Evolutionary conservation across 2,797 vertebrate genomes (phyloP).

Genomic region (Sciurus carolinensis): DNA sequence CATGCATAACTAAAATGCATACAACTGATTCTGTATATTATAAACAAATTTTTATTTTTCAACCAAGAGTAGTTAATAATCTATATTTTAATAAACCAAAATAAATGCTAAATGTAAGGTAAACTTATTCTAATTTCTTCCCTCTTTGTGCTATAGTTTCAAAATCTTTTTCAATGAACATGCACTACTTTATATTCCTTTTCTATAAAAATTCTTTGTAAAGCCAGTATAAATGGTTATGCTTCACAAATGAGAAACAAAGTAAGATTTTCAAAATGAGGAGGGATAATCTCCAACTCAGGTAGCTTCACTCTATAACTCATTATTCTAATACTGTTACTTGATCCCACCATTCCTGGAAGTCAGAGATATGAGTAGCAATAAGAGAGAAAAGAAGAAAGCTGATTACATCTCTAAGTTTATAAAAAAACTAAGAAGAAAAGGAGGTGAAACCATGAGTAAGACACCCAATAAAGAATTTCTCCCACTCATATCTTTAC

Average conservation of each 20-base stretch:
- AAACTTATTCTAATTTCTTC: conserved; percentile 44
- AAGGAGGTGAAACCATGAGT: neutral
- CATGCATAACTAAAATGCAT: conserved; percentile 38
- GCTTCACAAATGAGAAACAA: conserved; percentile 57
- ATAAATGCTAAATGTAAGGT: conserved; percentile 26
- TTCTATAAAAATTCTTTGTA: conserved; percentile 10
- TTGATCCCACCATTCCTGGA: neutral
- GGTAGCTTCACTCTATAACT: conserved; percentile 25
- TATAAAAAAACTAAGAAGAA: conserved; percentile 37
- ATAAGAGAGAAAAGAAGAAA: conserved; percentile 19
- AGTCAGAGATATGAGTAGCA: conserved; percentile 27
- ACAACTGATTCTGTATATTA: neutral
- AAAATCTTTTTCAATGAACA: conserved; percentile 49
- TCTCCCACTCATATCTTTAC: neutral
- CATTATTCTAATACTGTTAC: conserved; percentile 40
- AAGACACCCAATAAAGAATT: conserved; percentile 55
- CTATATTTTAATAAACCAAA: conserved; percentile 35
- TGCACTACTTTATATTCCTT: neutral
- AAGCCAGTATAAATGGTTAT: conserved; percentile 2
- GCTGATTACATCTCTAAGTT: conserved; percentile 13
- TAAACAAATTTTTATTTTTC: conserved; percentile 34
- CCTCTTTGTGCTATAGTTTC: conserved; percentile 27
- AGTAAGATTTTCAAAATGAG: conserved; percentile 50
- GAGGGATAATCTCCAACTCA: neutral
- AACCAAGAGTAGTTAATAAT: conserved; percentile 6